Evolutionary conservation across 35 echinoderm and acorn worm species (phyloP).

Genomic region (Eucidaris tribuloides): DNA sequence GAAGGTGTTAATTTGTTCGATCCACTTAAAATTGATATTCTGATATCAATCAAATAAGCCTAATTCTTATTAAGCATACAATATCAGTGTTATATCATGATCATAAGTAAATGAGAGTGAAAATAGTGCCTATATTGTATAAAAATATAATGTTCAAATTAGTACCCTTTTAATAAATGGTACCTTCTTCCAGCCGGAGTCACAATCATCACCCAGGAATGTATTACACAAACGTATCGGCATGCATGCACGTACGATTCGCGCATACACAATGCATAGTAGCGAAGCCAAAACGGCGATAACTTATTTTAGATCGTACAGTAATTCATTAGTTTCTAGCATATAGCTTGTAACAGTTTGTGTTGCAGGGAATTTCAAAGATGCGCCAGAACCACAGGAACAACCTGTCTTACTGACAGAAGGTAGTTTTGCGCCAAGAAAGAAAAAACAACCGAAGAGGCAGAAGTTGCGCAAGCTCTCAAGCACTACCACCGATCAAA

Average conservation of each 20-base stretch:
- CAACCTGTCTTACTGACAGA: conserved; percentile 57
- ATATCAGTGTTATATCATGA: no score
- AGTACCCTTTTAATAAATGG: no score
- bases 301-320: not conserved
- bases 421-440: conserved; percentile 32
- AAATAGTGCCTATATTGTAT: no score
- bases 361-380: not conserved
- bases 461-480: not conserved
- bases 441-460: not conserved
- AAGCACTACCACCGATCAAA: not conserved
- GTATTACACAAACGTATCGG: not conserved
- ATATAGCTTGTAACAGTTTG: not conserved
- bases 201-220: not conserved
- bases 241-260: not conserved
- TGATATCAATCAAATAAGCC: no score
- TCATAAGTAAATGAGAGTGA: no score
- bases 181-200: no score
- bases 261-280: not conserved
- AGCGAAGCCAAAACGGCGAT: not conserved
- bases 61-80: no score
- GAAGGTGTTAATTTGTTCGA: no score
- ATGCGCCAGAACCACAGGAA: not conserved
- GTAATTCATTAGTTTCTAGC: not conserved
- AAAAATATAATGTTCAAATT: no score
- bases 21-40: no score